Evolutionary conservation across 2,113 vertebrate species (phyloP).

Genomic region (Nibea albiflora): DNA sequence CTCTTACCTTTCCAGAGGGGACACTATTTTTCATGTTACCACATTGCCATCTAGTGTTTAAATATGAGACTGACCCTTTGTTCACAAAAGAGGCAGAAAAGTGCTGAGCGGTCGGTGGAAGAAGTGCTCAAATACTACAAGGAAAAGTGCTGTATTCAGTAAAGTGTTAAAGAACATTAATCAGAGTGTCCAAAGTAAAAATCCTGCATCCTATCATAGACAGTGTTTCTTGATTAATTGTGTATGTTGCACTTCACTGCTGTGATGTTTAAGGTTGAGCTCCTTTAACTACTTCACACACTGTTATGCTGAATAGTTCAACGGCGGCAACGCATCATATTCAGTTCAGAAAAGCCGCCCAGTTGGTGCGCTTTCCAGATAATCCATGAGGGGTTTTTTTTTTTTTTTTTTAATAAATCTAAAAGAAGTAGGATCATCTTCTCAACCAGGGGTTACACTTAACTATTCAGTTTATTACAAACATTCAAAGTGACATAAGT

Average conservation of each 20-base stretch:
- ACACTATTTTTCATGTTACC: conserved; percentile 34
- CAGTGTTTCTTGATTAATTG: background rate
- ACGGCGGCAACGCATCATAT: too few relatives aligned
- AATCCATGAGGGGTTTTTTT: background rate
- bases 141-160: background rate
- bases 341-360: too few relatives aligned
- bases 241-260: background rate
- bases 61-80: background rate
- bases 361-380: too few relatives aligned
- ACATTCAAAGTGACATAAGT: background rate
- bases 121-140: background rate
- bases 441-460: background rate
- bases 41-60: conserved; percentile 80
- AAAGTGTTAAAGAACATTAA: background rate
- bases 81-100: background rate
- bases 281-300: background rate
- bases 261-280: background rate
- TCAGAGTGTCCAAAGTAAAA: background rate
- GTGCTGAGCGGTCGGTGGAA: background rate
- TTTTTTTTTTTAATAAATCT: background rate
- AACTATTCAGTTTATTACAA: background rate
- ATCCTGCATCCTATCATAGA: too few relatives aligned
- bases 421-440: background rate
- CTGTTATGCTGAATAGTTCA: too few relatives aligned
- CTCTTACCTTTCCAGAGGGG: background rate